Conservation (phyloP, 2,113 vertebrate genomes). For the Hypocryptadius cinnamomeus region DNA sequence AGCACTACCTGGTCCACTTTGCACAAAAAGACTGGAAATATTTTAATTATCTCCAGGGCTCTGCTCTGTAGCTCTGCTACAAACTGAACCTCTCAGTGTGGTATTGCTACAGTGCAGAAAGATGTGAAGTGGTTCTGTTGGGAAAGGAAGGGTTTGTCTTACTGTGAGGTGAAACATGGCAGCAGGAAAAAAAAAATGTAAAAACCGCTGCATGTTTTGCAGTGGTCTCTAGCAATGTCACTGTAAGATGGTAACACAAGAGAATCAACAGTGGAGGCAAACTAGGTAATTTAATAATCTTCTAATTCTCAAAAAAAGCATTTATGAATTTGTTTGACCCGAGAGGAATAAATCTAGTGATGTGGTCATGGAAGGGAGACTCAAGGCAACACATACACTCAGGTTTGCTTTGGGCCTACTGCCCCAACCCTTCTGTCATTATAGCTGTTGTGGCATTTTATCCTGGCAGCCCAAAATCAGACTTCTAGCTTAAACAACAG, state of each 20-base stretch:
- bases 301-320: neutral
- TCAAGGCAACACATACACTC: neutral
- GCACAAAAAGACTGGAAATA: neutral
- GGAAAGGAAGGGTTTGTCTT: neutral
- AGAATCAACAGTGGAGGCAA: neutral
- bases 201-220: rapidly evolving
- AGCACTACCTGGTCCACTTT: neutral
- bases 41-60: neutral
- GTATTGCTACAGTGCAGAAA: neutral
- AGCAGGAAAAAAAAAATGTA: neutral
- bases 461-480: neutral
- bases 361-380: neutral
- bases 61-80: neutral
- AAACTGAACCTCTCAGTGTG: neutral
- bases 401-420: neutral
- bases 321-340: neutral
- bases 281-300: neutral
- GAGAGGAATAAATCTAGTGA: neutral
- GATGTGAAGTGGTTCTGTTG: neutral
- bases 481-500: neutral
- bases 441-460: neutral
- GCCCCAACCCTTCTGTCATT: neutral
- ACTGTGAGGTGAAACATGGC: neutral
- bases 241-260: neutral
- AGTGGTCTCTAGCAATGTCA: neutral